phyloP scores from a whole-genome alignment of 2,797 vertebrate genomes.

The Halcyon leucocephala region DNA sequence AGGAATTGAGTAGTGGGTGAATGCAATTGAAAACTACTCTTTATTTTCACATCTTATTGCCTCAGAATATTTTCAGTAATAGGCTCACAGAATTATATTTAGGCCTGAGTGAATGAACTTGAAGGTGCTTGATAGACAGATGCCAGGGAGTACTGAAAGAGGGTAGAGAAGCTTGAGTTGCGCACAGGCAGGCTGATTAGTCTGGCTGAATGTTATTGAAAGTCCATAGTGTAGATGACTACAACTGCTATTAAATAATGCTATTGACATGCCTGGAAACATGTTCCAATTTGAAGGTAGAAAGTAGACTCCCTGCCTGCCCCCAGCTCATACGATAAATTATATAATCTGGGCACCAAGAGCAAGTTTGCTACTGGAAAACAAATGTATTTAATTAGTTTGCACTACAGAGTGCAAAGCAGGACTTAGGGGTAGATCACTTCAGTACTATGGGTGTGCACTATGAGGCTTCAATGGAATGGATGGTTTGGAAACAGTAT shows the following conservation, averaged over 20 bases:
- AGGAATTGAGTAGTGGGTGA: not conserved
- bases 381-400: not conserved
- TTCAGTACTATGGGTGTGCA: not conserved
- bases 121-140: not conserved
- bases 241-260: not conserved
- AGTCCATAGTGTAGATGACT: not conserved
- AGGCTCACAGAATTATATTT: not conserved
- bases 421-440: not conserved
- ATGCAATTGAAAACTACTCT: not conserved
- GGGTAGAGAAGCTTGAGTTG: not conserved
- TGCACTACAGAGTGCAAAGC: not conserved
- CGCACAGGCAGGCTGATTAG: not conserved
- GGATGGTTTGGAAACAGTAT: not conserved
- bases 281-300: not conserved
- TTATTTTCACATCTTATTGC: not conserved
- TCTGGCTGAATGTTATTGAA: not conserved
- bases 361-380: not conserved
- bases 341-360: not conserved
- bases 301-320: not conserved
- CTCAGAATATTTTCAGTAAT: not conserved
- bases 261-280: not conserved
- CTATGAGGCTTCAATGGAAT: not conserved
- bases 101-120: not conserved
- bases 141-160: not conserved
- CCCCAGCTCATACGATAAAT: not conserved